Percentiles rank a stretch among this genome's conserved stretches.
These are phyloP conservation scores for Aeoliscus strigatus DNA, from an alignment of 2,797 vertebrate genomes.

Conservation along the genomic window DNA sequence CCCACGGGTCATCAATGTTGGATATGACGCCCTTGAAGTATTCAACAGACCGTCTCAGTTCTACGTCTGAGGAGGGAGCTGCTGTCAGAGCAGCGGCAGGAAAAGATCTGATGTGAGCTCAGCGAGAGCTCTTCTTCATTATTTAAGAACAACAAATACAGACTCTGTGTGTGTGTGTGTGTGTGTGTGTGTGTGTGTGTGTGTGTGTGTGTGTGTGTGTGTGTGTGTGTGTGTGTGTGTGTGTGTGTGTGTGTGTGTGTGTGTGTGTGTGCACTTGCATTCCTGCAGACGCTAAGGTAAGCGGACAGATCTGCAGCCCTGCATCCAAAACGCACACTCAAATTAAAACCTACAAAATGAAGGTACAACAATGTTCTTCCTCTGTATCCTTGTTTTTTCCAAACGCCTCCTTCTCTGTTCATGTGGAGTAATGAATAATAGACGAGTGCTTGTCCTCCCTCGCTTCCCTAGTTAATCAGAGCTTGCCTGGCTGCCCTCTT, in stretches of 20 bases:
- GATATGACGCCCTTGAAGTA: conserved; percentile 55
- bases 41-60: conserved; percentile 38
- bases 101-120: conserved; percentile 42
- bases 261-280: conserved; percentile 2
- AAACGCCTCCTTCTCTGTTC: conserved; percentile 41
- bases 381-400: conserved; percentile 19
- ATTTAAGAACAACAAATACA: conserved; percentile 46
- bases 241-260: conserved; percentile 1
- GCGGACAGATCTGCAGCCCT: conserved; percentile 33
- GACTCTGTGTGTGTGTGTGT: conserved; percentile 5
- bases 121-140: conserved; percentile 40
- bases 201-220: conserved; percentile 6
- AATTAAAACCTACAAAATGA: not conserved
- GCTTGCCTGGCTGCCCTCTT: conserved; percentile 70
- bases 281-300: conserved; percentile 34
- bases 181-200: conserved; percentile 9
- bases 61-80: conserved; percentile 37
- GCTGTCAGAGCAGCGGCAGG: conserved; percentile 34
- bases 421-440: conserved; percentile 72
- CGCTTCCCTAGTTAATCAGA: conserved; percentile 72
- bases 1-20: conserved; percentile 58
- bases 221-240: conserved; percentile 18
- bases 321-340: conserved; percentile 22
- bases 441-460: conserved; percentile 73
- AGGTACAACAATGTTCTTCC: conserved; percentile 4